Evolutionary conservation across 2,113 vertebrate genomes (phyloP), one percentile per base, ranked within the genome.

Genomic region (Actenoides lindsayi): DNA sequence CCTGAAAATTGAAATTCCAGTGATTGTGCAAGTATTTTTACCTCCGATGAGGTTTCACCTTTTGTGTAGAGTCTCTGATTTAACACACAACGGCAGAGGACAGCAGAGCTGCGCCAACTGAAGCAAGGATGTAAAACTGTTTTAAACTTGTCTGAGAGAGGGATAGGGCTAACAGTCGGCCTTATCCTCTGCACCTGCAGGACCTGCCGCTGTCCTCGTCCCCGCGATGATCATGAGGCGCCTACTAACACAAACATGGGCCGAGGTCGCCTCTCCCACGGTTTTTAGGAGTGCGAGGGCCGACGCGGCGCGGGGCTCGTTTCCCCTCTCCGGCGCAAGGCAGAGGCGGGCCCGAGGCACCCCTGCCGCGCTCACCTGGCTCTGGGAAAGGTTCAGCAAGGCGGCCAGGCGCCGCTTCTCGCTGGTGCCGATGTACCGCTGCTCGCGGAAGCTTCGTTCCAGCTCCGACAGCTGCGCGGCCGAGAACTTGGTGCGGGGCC

Each of bases 401-500:
- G 97, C 82, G 4, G 99, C 98, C 2, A 98, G 97, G 69, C 98
- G 98, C 68, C 95, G 89, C 76, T 98, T 98, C 94, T 99, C 98
- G 2, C 97, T 97, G 9, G 98, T 96, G 7, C 98, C 98, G 94
- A 98, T 94, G 89, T 99, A 99, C 65, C 98, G 98, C 94, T 99
- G 98, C 73, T 98, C 97, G 71, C 51, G 96, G 92, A 99, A 99
- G 88, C 98, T 99, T 63, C 98, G 98, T 67, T 99, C 98, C 83
- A 99, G 97, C 59, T 98, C 98, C 92, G 87, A 94, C 84, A 99
- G 98, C 96, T 99, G 99, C 33, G 96, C 97, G 0, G 97, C 83
- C 2, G 98, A 98, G 95, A 99, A 99, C 92, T 99, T 99, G 15
- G 98, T 98, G 89, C 98, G 97, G 68, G 97, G 51, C 1, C 98